Conservation (phyloP, 92 coral and sea anemone species). For the Zoanthus solanderi region DNA sequence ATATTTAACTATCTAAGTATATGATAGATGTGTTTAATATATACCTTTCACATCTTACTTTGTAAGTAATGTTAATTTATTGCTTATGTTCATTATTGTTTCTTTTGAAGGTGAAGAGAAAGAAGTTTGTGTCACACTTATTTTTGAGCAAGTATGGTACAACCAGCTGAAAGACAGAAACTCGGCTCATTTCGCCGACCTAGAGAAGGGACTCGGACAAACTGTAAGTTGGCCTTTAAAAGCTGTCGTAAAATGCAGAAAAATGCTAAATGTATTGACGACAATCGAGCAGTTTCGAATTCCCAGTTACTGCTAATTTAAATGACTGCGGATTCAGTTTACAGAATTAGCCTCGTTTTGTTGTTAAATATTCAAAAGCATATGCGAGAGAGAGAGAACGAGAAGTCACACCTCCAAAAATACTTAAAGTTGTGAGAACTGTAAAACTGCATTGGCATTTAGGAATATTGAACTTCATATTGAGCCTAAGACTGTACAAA, state of each 20-base stretch:
- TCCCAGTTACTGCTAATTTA: no score
- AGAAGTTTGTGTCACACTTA: slow-evolving; percentile 82
- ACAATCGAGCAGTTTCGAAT: background rate
- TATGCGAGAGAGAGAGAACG: no score
- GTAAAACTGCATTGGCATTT: no score
- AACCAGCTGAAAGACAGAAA: slow-evolving; percentile 60
- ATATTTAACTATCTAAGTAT: background rate
- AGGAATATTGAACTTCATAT: no score
- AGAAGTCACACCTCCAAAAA: no score
- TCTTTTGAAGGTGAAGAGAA: slow-evolving; percentile 66
- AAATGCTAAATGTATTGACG: no score
- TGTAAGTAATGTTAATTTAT: background rate
- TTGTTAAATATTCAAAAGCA: no score
- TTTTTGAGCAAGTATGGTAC: slow-evolving; percentile 91
- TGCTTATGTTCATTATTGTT: background rate
- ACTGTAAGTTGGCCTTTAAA: slow-evolving; percentile 66
- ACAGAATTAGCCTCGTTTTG: no score
- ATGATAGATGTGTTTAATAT: no score
- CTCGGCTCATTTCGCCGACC: slow-evolving; percentile 52
- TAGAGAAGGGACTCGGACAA: slow-evolving; percentile 51
- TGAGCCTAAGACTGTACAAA: no score
- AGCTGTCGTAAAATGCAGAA: background rate
- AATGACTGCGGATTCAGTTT: no score
- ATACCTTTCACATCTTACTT: background rate
- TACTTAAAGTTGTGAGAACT: no score